Conservation (phyloP, 2,888 invertebrate genomes). For the Leuctra nigra region DNA sequence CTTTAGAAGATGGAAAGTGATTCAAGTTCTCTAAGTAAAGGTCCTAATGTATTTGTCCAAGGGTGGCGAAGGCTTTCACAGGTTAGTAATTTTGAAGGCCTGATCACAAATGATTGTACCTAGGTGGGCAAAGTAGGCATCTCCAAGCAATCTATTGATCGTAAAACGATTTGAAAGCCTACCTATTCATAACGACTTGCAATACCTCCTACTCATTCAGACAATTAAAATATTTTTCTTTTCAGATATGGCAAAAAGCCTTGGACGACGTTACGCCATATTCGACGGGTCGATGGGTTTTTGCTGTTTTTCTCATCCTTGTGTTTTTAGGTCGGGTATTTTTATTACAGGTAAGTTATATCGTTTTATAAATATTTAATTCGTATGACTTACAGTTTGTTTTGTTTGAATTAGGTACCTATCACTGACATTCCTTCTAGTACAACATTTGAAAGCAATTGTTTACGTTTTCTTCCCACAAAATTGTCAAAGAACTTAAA, state of each 20-base stretch:
- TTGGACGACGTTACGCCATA: conserved; percentile 85
- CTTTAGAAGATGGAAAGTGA: conserved; percentile 59
- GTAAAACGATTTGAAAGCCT: too few relatives aligned
- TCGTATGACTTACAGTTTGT: too few relatives aligned
- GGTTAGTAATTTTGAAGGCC: conserved; percentile 40
- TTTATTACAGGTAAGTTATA: conserved; percentile 62
- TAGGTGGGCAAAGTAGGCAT: conserved; percentile 2
- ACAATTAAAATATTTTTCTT: conserved; percentile 25
- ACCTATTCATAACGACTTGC: too few relatives aligned
- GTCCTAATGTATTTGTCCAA: conserved; percentile 55
- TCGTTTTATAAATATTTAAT: too few relatives aligned
- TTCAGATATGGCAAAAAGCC: conserved; percentile 71
- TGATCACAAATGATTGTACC: conserved; percentile 1
- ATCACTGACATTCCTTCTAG: too few relatives aligned
- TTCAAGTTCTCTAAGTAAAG: conserved; percentile 52
- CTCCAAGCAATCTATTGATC: neutral
- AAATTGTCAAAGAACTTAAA: too few relatives aligned
- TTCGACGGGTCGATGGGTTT: conserved; percentile 70
- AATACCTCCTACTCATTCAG: too few relatives aligned
- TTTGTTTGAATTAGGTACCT: too few relatives aligned
- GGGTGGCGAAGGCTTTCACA: conserved; percentile 61
- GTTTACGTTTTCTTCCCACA: too few relatives aligned
- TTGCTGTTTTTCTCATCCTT: conserved; percentile 60
- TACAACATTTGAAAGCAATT: too few relatives aligned
- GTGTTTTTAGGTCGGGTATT: conserved; percentile 76